Conservation (phyloP, 2,113 vertebrate species). For the Lophochroa leadbeateri region DNA sequence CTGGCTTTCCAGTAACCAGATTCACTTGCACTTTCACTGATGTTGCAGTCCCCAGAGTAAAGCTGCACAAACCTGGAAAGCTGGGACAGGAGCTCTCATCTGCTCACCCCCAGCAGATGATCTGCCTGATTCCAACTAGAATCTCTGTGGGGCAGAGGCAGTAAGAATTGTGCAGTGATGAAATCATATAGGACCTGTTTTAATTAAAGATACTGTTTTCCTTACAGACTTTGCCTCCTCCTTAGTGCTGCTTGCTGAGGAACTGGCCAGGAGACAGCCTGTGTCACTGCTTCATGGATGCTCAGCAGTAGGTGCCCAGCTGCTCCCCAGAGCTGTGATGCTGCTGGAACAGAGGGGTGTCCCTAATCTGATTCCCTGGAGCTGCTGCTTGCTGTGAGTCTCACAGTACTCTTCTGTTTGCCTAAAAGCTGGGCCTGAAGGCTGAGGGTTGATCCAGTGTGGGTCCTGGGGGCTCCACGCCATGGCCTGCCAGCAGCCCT, state of each 20-base stretch:
- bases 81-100: background rate
- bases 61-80: background rate
- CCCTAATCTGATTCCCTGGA: background rate
- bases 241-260: background rate
- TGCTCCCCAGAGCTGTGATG: background rate
- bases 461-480: background rate
- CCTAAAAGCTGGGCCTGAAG: background rate
- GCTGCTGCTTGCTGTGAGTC: background rate
- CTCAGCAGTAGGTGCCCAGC: background rate
- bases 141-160: background rate
- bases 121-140: background rate
- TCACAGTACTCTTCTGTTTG: background rate
- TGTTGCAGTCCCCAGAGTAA: background rate
- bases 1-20: slow-evolving; percentile 60
- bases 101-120: background rate
- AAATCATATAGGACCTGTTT: background rate
- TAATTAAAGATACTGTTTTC: background rate
- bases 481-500: background rate
- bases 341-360: fast-evolving
- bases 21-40: slow-evolving; percentile 36
- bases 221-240: background rate
- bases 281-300: background rate
- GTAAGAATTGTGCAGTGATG: background rate
- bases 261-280: background rate
- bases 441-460: background rate